Evolutionary conservation across 2,797 vertebrate genomes (phyloP).

Genomic region (Chelmon rostratus): DNA sequence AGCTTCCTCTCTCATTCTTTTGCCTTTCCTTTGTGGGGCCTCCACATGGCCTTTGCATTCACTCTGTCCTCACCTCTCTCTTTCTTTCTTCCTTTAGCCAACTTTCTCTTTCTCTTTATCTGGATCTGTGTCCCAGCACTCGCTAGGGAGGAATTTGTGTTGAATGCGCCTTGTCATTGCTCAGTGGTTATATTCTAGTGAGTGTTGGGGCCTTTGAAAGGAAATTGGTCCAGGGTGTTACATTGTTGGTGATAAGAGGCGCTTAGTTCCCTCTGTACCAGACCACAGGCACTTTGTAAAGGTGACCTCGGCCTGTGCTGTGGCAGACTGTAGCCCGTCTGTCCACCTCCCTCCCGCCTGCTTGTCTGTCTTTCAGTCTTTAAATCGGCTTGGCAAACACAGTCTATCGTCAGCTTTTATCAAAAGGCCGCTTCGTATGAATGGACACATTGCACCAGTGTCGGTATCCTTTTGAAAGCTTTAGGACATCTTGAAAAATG

Average conservation of each 20-base stretch:
- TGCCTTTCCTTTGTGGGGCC: slow-evolving; percentile 72
- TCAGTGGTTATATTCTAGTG: slow-evolving; percentile 74
- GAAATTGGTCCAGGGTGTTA: slow-evolving; percentile 77
- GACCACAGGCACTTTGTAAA: slow-evolving; percentile 74
- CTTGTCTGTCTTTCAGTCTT: slow-evolving; percentile 70
- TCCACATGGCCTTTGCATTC: slow-evolving; percentile 76
- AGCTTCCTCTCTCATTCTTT: slow-evolving; percentile 74
- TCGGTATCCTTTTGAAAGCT: slow-evolving; percentile 62
- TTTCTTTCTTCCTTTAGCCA: slow-evolving; percentile 66
- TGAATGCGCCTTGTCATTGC: slow-evolving; percentile 79
- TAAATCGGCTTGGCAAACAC: slow-evolving; percentile 82
- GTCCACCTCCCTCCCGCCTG: slow-evolving; percentile 65
- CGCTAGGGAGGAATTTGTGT: slow-evolving; percentile 74
- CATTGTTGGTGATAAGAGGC: slow-evolving; percentile 84
- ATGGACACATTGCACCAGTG: slow-evolving; percentile 58
- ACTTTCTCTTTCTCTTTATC: slow-evolving; percentile 74
- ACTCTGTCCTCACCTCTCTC: slow-evolving; percentile 66
- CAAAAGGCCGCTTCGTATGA: slow-evolving; percentile 71
- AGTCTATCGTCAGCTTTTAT: slow-evolving; percentile 65
- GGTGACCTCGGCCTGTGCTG: slow-evolving; percentile 72
- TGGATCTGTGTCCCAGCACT: slow-evolving; percentile 76
- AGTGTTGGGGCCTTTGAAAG: slow-evolving; percentile 76
- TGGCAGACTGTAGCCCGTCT: slow-evolving; percentile 58
- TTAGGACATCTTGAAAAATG: slow-evolving; percentile 34
- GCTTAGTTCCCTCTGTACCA: slow-evolving; percentile 71